These are phyloP conservation scores for Gymnorhina tibicen DNA, from an alignment of 2,113 vertebrate species.

Conservation along the genomic window DNA sequence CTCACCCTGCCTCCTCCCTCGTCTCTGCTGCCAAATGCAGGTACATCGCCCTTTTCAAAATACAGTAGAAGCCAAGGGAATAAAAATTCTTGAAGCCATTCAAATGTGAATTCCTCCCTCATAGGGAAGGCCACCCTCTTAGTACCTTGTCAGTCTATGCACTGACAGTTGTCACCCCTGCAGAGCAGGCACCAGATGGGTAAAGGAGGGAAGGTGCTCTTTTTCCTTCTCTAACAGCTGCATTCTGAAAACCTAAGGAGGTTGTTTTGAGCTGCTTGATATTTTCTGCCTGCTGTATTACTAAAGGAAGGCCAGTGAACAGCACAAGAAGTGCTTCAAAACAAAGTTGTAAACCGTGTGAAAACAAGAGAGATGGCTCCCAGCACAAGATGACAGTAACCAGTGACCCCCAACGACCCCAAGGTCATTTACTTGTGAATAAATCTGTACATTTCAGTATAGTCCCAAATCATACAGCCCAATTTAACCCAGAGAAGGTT, in stretches of 20 bases:
- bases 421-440: background rate
- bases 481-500: background rate
- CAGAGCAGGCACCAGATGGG: constrained; percentile 3
- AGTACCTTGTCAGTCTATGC: background rate
- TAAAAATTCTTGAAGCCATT: background rate
- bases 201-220: background rate
- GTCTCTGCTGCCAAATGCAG: background rate
- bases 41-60: background rate
- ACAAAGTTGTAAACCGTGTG: background rate
- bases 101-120: background rate
- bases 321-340: background rate
- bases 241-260: background rate
- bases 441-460: background rate
- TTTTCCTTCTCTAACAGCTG: background rate
- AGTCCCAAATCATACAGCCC: background rate
- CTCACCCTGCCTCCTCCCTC: background rate
- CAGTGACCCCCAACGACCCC: background rate
- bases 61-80: background rate
- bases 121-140: background rate
- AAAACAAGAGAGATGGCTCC: background rate
- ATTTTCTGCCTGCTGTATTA: background rate
- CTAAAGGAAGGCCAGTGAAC: background rate
- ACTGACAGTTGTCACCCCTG: background rate
- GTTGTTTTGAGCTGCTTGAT: background rate
- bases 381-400: background rate